phyloP scores from a whole-genome alignment of 2,113 vertebrate genomes.

The Strix aluco region DNA sequence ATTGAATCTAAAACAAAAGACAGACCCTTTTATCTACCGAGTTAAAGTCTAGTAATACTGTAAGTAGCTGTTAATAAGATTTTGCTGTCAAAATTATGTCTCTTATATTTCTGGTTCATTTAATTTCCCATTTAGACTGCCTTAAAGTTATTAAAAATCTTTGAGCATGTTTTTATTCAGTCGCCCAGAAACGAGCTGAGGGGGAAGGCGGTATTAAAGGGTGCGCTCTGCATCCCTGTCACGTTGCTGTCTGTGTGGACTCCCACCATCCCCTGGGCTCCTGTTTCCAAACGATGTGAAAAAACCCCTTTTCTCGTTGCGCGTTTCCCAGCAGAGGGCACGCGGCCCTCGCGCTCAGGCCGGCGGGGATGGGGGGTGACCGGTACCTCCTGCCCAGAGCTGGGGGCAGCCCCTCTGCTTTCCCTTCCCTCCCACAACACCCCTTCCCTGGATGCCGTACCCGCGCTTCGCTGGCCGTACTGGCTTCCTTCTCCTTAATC shows the following conservation, averaged over 20 bases:
- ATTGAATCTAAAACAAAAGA: accelerated
- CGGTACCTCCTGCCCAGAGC: background rate
- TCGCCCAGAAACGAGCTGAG: background rate
- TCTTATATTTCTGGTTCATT: background rate
- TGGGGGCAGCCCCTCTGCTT: background rate
- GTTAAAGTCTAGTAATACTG: background rate
- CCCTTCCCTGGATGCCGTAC: too few relatives aligned
- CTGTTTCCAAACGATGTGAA: background rate
- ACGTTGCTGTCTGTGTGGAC: background rate
- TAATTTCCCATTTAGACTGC: background rate
- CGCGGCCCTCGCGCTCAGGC: background rate
- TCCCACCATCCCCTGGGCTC: background rate
- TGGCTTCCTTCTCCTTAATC: accelerated
- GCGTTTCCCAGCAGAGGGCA: background rate
- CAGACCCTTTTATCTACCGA: background rate
- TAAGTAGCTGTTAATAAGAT: background rate
- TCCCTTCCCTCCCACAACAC: too few relatives aligned
- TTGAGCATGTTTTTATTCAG: background rate
- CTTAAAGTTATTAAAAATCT: background rate
- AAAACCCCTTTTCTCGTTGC: accelerated
- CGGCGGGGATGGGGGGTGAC: too few relatives aligned
- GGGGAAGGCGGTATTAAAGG: accelerated
- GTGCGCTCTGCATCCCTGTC: background rate
- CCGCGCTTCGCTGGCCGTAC: accelerated
- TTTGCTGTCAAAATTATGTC: background rate